Percentiles rank a stretch among this genome's conserved stretches.
Conservation (phyloP, 2,113 vertebrate species). For the Calcarius ornatus region DNA sequence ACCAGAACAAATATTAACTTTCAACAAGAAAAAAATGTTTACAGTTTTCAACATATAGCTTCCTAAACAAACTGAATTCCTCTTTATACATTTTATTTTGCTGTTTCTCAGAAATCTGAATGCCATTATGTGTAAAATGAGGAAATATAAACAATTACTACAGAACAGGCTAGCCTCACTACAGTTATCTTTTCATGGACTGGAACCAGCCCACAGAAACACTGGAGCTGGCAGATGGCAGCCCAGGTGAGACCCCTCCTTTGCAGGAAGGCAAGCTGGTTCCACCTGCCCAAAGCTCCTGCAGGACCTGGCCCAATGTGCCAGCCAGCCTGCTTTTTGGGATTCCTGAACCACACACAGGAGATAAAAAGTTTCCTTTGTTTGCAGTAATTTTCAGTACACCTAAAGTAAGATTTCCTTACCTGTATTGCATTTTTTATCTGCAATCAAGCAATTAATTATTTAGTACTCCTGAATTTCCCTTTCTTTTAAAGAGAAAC, state of each 20-base stretch:
- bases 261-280: not conserved
- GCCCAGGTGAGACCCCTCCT: not conserved
- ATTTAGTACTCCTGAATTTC: not conserved
- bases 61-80: not conserved
- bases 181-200: not conserved
- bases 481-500: not conserved
- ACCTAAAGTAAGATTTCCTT: not conserved
- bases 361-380: not conserved
- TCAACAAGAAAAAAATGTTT: slow-evolving; percentile 14
- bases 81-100: not conserved
- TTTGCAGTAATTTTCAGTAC: not conserved
- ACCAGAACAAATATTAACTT: slow-evolving; percentile 19
- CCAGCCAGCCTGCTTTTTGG: not conserved
- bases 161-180: not conserved
- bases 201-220: not conserved
- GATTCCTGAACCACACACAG: not conserved
- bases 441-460: not conserved
- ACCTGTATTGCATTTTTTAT: not conserved
- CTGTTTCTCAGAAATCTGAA: not conserved
- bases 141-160: not conserved
- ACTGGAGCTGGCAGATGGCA: not conserved
- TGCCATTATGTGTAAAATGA: not conserved
- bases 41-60: not conserved
- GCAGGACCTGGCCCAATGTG: not conserved
- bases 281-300: not conserved